Conservation (phyloP, 2,113 vertebrate species). For the Actenoides lindsayi region DNA sequence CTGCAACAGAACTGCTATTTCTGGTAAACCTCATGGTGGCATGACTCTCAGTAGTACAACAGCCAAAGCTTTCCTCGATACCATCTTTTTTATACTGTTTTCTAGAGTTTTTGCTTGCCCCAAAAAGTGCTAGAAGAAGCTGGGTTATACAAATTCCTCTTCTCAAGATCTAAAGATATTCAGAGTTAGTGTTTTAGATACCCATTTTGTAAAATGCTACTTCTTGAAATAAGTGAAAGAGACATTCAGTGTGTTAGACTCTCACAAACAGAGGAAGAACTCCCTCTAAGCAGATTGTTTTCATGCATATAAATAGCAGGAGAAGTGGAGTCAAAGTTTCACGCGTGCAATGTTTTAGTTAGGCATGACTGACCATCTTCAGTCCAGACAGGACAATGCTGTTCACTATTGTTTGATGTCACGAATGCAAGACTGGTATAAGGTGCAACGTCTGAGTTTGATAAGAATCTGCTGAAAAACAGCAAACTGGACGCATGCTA, state of each 20-base stretch:
- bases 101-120: neutral
- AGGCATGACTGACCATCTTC: neutral
- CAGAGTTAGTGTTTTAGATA: neutral
- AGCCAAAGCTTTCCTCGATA: neutral
- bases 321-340: neutral
- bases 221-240: neutral
- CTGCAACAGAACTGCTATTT: neutral
- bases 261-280: neutral
- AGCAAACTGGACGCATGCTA: neutral
- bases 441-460: neutral
- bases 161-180: neutral
- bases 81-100: neutral
- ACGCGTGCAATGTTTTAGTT: neutral
- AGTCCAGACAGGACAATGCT: neutral
- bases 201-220: neutral
- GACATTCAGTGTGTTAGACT: neutral
- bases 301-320: neutral
- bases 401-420: neutral
- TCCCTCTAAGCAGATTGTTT: neutral
- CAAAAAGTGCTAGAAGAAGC: neutral
- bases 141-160: neutral
- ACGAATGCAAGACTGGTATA: neutral
- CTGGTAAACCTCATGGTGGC: neutral
- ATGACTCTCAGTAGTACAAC: neutral
- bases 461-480: neutral